Conservation (phyloP, 1,140 invertebrate species). For the Platorchestia sp. region DNA sequence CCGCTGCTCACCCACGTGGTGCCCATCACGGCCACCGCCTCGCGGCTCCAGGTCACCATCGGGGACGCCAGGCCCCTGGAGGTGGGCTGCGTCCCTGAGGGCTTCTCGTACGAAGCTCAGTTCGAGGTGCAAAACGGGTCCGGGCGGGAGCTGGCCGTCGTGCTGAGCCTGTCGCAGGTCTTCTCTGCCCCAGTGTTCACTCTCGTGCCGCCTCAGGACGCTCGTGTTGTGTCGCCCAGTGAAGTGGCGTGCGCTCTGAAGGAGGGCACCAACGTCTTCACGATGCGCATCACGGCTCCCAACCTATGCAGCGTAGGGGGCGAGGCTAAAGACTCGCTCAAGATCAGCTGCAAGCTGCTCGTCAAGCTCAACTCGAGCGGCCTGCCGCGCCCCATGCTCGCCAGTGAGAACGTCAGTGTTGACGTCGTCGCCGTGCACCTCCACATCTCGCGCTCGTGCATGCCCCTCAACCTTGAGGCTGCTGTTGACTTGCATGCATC, state of each 20-base stretch:
- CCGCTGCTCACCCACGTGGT: slow-evolving; percentile 12
- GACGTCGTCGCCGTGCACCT: slow-evolving; percentile 31
- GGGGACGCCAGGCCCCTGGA: background rate
- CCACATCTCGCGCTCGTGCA: slow-evolving; percentile 11
- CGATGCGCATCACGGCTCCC: background rate
- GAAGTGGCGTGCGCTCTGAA: background rate
- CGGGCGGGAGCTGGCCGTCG: background rate
- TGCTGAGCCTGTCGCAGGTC: background rate
- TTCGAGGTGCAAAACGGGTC: slow-evolving; percentile 30
- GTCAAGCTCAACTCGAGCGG: background rate
- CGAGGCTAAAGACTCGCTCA: slow-evolving; percentile 6
- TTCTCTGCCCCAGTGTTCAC: background rate
- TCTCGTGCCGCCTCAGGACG: background rate
- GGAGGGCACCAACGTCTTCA: slow-evolving; percentile 7
- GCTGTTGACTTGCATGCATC: slow-evolving; percentile 10
- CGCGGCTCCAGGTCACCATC: background rate
- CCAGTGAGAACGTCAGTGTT: slow-evolving; percentile 11
- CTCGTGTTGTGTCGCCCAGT: background rate
- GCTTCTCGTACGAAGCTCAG: slow-evolving; percentile 20
- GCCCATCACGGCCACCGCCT: slow-evolving; percentile 4
- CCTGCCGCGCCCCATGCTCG: slow-evolving; percentile 6
- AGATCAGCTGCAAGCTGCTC: slow-evolving; percentile 21
- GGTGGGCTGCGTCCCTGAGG: slow-evolving; percentile 14
- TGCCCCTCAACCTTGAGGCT: slow-evolving; percentile 15
- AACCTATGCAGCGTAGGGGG: background rate